These are phyloP conservation scores for Eleutherodactylus coqui DNA, from an alignment of 2,797 vertebrate genomes.

Conservation along the genomic window DNA sequence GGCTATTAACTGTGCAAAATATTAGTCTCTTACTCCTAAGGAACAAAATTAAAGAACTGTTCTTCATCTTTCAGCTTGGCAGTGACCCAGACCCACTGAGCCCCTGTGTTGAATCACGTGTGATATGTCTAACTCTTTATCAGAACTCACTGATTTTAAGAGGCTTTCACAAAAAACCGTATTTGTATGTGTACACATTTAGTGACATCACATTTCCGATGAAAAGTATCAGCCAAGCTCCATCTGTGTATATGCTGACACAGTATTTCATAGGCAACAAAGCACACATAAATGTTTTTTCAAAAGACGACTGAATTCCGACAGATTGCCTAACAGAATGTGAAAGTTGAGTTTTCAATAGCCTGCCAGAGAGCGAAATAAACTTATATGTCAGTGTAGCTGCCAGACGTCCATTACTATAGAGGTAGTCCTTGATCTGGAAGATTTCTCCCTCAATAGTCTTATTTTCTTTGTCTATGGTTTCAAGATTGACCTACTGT, in stretches of 20 bases:
- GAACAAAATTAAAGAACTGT: not conserved
- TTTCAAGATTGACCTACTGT: not conserved
- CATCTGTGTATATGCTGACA: not conserved
- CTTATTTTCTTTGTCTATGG: not conserved
- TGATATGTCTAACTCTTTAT: not conserved
- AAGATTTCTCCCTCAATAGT: not conserved
- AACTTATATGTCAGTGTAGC: not conserved
- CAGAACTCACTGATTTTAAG: not conserved
- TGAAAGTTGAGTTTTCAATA: conserved; percentile 37
- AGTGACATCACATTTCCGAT: not conserved
- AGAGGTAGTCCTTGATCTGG: not conserved
- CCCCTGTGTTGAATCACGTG: not conserved
- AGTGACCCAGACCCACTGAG: not conserved
- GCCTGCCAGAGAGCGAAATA: conserved; percentile 5
- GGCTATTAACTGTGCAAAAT: not conserved
- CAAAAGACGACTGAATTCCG: conserved; percentile 14
- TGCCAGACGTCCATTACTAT: not conserved
- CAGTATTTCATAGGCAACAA: conserved; percentile 20
- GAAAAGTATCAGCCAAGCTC: not conserved
- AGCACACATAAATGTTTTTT: not conserved
- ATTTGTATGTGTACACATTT: not conserved
- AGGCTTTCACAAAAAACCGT: not conserved
- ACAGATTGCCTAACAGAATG: conserved; percentile 37
- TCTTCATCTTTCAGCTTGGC: not conserved
- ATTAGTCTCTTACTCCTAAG: not conserved